Evolutionary conservation across 2,888 invertebrate species (phyloP).

Genomic region (Nomada hirtipes): DNA sequence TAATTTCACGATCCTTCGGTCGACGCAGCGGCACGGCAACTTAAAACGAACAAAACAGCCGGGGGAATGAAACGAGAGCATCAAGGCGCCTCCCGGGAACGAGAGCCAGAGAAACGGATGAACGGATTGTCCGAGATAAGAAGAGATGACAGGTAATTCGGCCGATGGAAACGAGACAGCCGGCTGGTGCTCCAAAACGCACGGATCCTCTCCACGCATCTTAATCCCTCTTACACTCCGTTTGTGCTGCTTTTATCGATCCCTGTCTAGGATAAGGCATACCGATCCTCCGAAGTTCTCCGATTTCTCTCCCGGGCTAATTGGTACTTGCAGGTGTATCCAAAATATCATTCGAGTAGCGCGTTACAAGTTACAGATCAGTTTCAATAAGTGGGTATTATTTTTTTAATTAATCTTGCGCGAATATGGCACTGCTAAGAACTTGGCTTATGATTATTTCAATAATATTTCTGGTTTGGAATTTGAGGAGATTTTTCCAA

Average conservation of each 20-base stretch:
- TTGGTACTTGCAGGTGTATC: slow-evolving; percentile 1
- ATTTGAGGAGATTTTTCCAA: too few species aligned
- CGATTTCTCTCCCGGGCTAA: slow-evolving; percentile 16
- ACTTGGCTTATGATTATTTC: too few species aligned
- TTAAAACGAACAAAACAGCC: slow-evolving; percentile 5
- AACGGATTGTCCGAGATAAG: slow-evolving; percentile 78
- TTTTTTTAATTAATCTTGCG: too few species aligned
- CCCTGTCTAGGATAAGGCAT: slow-evolving; percentile 25
- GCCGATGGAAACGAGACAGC: slow-evolving; percentile 68
- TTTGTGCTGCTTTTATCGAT: slow-evolving; percentile 40
- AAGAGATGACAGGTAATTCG: slow-evolving; percentile 79
- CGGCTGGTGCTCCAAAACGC: slow-evolving; percentile 29
- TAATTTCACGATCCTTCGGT: slow-evolving; percentile 34
- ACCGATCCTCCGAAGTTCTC: not conserved
- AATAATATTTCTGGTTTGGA: too few species aligned
- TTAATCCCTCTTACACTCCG: slow-evolving; percentile 45
- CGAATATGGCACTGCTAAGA: not conserved
- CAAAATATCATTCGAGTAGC: not conserved
- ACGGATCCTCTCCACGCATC: slow-evolving; percentile 37
- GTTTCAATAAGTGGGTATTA: too few species aligned
- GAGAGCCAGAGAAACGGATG: slow-evolving; percentile 71
- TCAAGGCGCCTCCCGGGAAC: not conserved
- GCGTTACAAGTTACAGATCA: too few species aligned
- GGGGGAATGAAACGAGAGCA: slow-evolving; percentile 34
- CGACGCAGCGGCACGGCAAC: not conserved